A percentile compares a stretch with the other conserved stretches of the same genome.
Evolutionary conservation across 2,888 invertebrate genomes (phyloP).

Genomic region (Drosophila paramelanica): DNA sequence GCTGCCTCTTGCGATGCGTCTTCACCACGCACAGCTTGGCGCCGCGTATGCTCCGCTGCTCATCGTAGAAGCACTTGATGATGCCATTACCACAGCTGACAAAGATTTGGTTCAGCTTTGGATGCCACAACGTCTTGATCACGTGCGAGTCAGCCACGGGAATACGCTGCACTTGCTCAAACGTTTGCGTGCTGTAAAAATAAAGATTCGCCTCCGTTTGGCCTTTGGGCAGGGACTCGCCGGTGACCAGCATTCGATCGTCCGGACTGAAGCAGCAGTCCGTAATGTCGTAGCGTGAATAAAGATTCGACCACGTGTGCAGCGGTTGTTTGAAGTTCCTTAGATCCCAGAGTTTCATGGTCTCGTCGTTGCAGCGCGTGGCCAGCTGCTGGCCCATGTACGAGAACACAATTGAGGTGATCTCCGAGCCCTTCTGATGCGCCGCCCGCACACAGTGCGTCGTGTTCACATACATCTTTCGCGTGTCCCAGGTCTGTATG

Average conservation of each 20-base stretch:
- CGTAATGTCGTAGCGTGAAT: constrained; percentile 93
- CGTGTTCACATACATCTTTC: constrained; percentile 95
- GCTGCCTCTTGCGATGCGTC: constrained; percentile 91
- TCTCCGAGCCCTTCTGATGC: constrained; percentile 92
- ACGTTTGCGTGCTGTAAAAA: constrained; percentile 92
- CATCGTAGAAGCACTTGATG: constrained; percentile 96
- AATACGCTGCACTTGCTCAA: constrained; percentile 90
- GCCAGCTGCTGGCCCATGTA: constrained; percentile 91
- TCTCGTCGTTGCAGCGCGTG: constrained; percentile 95
- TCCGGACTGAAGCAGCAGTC: constrained; percentile 94
- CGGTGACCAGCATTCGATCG: constrained; percentile 94
- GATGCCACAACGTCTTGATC: constrained; percentile 97
- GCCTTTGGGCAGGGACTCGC: constrained; percentile 91
- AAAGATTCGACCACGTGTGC: constrained; percentile 89
- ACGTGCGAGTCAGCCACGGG: constrained; percentile 92
- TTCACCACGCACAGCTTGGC: constrained; percentile 96
- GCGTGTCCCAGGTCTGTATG: constrained; percentile 97
- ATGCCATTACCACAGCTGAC: constrained; percentile 96
- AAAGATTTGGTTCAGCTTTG: constrained; percentile 98
- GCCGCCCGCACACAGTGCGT: constrained; percentile 91
- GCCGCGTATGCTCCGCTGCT: constrained; percentile 93
- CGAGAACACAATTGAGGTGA: constrained; percentile 94
- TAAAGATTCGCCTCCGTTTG: constrained; percentile 89
- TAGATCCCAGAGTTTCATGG: constrained; percentile 97
- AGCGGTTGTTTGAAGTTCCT: constrained; percentile 92